Conservation (phyloP, 1,140 invertebrate species). For the Hyposmocoma kahamanoa region DNA sequence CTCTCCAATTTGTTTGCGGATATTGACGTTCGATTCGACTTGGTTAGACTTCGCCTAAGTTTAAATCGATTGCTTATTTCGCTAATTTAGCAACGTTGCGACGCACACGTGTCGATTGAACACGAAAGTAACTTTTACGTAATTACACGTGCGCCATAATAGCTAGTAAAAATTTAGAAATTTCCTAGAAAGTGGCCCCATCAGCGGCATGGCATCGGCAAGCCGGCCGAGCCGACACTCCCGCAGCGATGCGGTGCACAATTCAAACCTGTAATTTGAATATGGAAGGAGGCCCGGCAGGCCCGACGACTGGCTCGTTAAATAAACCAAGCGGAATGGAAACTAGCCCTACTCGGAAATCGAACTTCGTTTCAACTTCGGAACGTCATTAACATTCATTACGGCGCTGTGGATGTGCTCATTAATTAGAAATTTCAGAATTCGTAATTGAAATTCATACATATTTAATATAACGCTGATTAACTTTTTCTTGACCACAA, state of each 20-base stretch:
- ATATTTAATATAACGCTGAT: not conserved
- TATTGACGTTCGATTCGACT: conserved; percentile 31
- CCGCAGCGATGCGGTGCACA: conserved; percentile 30
- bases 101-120: not conserved
- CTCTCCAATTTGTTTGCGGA: conserved; percentile 32
- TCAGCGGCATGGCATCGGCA: conserved; percentile 9
- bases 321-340: conserved; percentile 20
- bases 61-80: conserved; percentile 4
- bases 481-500: too few relatives aligned
- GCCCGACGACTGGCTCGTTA: conserved; percentile 2
- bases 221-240: conserved; percentile 18
- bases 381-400: conserved; percentile 2
- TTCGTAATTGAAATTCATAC: not conserved
- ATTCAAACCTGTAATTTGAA: conserved; percentile 55
- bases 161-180: conserved; percentile 38
- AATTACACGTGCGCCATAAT: conserved; percentile 13
- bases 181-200: conserved; percentile 42
- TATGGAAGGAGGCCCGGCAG: conserved; percentile 32
- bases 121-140: not conserved
- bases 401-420: not conserved
- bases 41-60: not conserved
- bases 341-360: conserved; percentile 34
- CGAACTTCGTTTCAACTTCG: conserved; percentile 3
- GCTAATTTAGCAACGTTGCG: too few relatives aligned
- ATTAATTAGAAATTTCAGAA: not conserved